These are phyloP conservation scores for Coecobrya sp. DNA, from an alignment of 2,888 invertebrate species.

Conservation along the genomic window DNA sequence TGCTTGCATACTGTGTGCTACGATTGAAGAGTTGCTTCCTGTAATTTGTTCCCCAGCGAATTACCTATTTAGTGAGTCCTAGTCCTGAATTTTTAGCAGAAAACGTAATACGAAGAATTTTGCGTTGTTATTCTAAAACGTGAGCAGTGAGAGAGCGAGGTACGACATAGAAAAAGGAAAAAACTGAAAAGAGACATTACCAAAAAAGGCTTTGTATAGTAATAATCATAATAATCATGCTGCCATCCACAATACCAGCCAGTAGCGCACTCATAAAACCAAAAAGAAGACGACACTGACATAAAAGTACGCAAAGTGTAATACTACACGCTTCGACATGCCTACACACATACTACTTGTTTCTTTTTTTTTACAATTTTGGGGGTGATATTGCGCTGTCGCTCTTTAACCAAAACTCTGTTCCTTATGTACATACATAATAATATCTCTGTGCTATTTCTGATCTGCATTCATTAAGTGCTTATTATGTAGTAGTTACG, in stretches of 20 bases:
- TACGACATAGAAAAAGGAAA: neutral
- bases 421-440: too few relatives aligned
- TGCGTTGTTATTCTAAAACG: conserved; percentile 9
- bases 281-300: conserved; percentile 34
- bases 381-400: neutral
- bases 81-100: neutral
- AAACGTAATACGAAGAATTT: neutral
- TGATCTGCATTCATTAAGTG: conserved; percentile 19
- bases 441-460: neutral
- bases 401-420: too few relatives aligned
- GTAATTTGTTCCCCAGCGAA: conserved; percentile 2
- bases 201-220: conserved; percentile 18
- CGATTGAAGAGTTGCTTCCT: neutral
- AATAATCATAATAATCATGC: conserved; percentile 49
- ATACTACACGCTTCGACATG: neutral
- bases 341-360: conserved; percentile 30
- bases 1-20: neutral
- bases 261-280: neutral
- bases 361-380: neutral
- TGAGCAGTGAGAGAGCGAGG: neutral
- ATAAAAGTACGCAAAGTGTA: conserved; percentile 25
- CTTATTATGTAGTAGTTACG: neutral
- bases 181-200: conserved; percentile 5
- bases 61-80: conserved; percentile 13
- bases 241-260: conserved; percentile 32